A percentile compares a stretch with the other conserved stretches of the same genome.
These are phyloP conservation scores for Drosophila auraria DNA, from an alignment of 1,140 invertebrate species.

Conservation along the genomic window DNA sequence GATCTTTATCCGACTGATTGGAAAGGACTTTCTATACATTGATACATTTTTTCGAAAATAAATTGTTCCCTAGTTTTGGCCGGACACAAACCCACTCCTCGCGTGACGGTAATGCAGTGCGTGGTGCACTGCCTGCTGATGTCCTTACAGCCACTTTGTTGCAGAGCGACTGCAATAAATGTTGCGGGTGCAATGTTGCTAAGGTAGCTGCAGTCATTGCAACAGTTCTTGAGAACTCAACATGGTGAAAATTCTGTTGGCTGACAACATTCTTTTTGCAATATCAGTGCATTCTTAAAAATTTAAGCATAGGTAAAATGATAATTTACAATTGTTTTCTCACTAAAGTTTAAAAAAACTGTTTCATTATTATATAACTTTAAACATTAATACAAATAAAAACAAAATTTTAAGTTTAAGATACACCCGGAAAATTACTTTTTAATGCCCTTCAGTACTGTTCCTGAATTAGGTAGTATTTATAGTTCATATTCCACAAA, in stretches of 20 bases:
- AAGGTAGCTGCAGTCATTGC: background rate
- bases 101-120: conserved; percentile 8
- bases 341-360: no score
- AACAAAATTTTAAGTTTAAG: background rate
- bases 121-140: conserved; percentile 20
- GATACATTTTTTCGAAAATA: conserved; percentile 10
- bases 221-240: background rate
- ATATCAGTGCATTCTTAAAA: background rate
- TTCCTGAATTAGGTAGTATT: background rate
- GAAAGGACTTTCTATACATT: conserved; percentile 11
- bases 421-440: background rate
- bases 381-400: no score
- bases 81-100: conserved; percentile 34
- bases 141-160: conserved; percentile 26
- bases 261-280: background rate
- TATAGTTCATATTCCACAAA: background rate
- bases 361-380: no score
- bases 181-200: conserved; percentile 44
- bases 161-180: conserved; percentile 22
- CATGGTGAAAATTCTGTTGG: background rate
- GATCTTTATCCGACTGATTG: conserved; percentile 15
- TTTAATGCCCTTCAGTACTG: background rate
- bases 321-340: no score
- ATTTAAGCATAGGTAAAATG: background rate
- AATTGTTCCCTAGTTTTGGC: background rate